Evolutionary conservation across 2,113 vertebrate species (phyloP).

Genomic region (Gallinago jamesoni): DNA sequence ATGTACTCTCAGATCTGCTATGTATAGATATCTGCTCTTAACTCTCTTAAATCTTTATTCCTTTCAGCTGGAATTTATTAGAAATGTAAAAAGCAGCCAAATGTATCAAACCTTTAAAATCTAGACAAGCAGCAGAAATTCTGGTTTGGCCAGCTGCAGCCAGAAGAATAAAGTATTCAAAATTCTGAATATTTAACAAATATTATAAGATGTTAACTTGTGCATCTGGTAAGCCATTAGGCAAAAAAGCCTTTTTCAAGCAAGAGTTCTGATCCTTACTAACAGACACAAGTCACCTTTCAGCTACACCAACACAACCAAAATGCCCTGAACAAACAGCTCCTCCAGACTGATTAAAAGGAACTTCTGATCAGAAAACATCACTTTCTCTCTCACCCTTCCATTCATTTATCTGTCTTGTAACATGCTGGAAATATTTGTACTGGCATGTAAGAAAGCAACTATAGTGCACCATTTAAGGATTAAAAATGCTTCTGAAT

Average conservation of each 20-base stretch:
- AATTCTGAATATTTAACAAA: background rate
- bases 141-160: background rate
- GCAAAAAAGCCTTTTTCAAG: background rate
- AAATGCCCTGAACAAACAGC: background rate
- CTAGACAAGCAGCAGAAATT: background rate
- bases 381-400: background rate
- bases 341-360: background rate
- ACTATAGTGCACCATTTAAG: constrained; percentile 6
- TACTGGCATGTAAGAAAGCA: constrained; percentile 1
- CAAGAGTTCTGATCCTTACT: background rate
- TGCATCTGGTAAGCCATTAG: background rate
- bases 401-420: background rate
- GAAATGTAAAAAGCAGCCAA: background rate
- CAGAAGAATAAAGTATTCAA: background rate
- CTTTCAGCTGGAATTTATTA: background rate
- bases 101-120: background rate
- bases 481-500: constrained; percentile 34
- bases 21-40: background rate
- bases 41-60: background rate
- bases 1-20: background rate
- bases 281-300: background rate
- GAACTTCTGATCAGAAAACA: background rate
- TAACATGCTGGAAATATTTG: background rate
- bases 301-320: background rate
- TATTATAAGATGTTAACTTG: background rate